Evolutionary conservation across 1,140 invertebrate species (phyloP), one percentile per base, ranked within the genome.

Genomic region (Cylas formicarius): DNA sequence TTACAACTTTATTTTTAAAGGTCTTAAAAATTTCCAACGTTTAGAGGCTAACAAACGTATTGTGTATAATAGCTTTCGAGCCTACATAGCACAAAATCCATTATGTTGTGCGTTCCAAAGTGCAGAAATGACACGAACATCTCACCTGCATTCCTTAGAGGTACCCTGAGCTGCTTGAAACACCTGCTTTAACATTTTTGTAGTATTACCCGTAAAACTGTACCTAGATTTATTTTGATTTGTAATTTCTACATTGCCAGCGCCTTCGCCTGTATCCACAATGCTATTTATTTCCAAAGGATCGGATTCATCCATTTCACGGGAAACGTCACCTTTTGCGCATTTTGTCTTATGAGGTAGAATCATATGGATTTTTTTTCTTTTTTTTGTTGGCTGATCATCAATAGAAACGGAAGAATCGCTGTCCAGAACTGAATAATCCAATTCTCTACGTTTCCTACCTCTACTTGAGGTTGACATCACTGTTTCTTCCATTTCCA

Each of bases 351-450:
- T 14, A 17, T 35, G 14, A 3, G 33, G 8, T 35, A n/a, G n/a
- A n/a, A n/a, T 14, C 11, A 9, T 19, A 14, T 33, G 14, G 2
- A 16, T n/a, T 16, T 33, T 33, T 33, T 2, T 7, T 6, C 2
- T 17, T 9, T 10, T 3, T 33, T n/a, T 16, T 33, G 14, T 33
- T 2, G 4, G 4, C 2, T 17, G 4, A 2, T 18, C 2, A 5
- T 35, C 33, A 17, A 8, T 2, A 20, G 7, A 7, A 19, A 20
- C 18, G 18, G 33, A 16, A 18, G n/a, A n/a, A n/a, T n/a, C n/a
- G n/a, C 22, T 35, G 18, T 35, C 33, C 11, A 35, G 11, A 2
- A 35, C 10, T 14, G 14, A 35, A 19, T 35, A 35, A 35, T 35
- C 22, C 11, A 35, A 5, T 18, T 19, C 14, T 16, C 22, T 35